phyloP scores from a whole-genome alignment of 1,140 invertebrate genomes.

The Elymnias hypermnestra region DNA sequence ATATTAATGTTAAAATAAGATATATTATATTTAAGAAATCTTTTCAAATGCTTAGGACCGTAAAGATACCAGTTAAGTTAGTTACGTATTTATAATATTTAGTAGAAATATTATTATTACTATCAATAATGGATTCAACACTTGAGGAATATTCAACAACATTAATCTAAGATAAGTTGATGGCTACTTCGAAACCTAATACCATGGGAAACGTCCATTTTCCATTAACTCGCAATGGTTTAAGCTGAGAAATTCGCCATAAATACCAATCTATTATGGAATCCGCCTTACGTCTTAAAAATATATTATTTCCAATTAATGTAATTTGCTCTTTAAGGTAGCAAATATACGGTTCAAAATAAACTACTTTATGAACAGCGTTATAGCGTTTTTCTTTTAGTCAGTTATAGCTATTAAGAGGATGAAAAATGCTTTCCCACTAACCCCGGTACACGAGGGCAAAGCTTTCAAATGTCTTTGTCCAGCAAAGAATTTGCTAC shows the following conservation, averaged over 20 bases:
- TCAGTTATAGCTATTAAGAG: constrained; percentile 5
- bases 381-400: neutral
- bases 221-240: constrained; percentile 14
- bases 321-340: neutral
- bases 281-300: constrained; percentile 3
- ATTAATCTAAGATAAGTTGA: neutral
- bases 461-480: constrained; percentile 11
- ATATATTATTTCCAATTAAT: neutral
- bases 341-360: constrained; percentile 1
- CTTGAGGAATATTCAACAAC: neutral
- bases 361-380: no score
- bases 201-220: constrained; percentile 13
- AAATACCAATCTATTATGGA: constrained; percentile 14
- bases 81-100: no score
- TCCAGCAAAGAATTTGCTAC: neutral
- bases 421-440: constrained; percentile 13
- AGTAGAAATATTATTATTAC: no score
- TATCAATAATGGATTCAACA: no score
- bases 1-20: no score
- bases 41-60: no score
- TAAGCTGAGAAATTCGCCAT: constrained; percentile 14
- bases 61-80: no score
- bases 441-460: constrained; percentile 6
- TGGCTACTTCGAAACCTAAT: neutral
- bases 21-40: no score